These are phyloP conservation scores for Eidolon dupreanum DNA, from an alignment of 2,797 vertebrate genomes.

Conservation along the genomic window DNA sequence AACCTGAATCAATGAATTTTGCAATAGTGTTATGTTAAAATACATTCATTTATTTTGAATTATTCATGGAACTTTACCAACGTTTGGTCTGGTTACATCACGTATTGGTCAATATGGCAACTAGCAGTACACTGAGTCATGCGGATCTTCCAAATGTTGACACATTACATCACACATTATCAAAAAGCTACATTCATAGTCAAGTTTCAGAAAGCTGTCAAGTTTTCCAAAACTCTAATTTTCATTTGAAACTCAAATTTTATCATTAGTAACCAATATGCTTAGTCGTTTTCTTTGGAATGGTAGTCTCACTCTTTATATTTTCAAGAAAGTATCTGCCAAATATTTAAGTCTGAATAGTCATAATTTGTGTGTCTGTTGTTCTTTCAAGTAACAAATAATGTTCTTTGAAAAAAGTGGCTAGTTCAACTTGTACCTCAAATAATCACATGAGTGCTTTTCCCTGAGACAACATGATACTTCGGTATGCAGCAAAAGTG, in stretches of 20 bases:
- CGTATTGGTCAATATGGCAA: background rate
- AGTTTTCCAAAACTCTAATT: background rate
- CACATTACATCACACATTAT: background rate
- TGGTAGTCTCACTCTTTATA: background rate
- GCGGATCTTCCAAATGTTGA: background rate
- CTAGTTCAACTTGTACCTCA: conserved; percentile 11
- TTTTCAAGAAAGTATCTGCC: conserved; percentile 10
- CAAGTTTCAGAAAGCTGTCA: background rate
- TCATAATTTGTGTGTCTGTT: background rate
- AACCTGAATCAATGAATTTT: background rate
- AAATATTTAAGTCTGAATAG: background rate
- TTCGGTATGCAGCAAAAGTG: background rate
- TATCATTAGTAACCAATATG: background rate
- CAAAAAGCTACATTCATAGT: background rate
- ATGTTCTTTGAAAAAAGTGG: background rate
- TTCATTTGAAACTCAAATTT: conserved; percentile 20
- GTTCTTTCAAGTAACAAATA: conserved; percentile 17
- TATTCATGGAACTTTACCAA: background rate
- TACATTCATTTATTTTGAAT: background rate
- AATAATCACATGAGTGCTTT: background rate
- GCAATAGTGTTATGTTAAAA: background rate
- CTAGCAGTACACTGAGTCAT: background rate
- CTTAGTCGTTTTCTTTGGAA: background rate
- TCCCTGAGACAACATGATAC: background rate
- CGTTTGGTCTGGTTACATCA: background rate